Conservation (phyloP, 2,113 vertebrate genomes). For the Thymallus thymallus region DNA sequence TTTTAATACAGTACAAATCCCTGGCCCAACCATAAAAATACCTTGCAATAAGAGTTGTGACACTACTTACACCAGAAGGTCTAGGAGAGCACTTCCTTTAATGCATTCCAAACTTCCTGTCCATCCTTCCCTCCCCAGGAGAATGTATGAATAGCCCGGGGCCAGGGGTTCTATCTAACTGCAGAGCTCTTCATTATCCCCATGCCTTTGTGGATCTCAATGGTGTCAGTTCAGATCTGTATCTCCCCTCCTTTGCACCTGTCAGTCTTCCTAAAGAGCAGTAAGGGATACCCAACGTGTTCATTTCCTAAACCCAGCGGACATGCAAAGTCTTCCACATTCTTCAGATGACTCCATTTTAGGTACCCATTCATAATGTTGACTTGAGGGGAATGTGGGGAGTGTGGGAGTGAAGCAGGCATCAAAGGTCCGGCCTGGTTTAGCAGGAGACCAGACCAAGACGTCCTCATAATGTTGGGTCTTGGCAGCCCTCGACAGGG, state of each 20-base stretch:
- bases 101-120: constrained; percentile 9
- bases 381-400: not conserved
- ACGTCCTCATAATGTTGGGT: too few relatives aligned
- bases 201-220: constrained; percentile 12
- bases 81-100: not conserved
- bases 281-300: constrained; percentile 9
- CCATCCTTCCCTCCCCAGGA: not conserved
- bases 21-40: not conserved
- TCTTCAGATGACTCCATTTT: constrained; percentile 5
- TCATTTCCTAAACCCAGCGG: constrained; percentile 10
- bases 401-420: too few relatives aligned
- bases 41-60: too few relatives aligned
- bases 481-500: too few relatives aligned
- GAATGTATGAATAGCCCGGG: not conserved
- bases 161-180: not conserved
- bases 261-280: constrained; percentile 3
- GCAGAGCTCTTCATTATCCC: constrained; percentile 5
- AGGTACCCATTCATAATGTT: not conserved
- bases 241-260: constrained; percentile 15
- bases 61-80: not conserved
- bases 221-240: constrained; percentile 12
- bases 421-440: too few relatives aligned
- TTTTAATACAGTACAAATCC: not conserved
- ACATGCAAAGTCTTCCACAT: not conserved
- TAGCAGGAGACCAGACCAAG: too few relatives aligned